Evolutionary conservation across 2,113 vertebrate species (phyloP), one percentile per base, ranked within the genome.

Genomic region (Oceanodroma tethys): DNA sequence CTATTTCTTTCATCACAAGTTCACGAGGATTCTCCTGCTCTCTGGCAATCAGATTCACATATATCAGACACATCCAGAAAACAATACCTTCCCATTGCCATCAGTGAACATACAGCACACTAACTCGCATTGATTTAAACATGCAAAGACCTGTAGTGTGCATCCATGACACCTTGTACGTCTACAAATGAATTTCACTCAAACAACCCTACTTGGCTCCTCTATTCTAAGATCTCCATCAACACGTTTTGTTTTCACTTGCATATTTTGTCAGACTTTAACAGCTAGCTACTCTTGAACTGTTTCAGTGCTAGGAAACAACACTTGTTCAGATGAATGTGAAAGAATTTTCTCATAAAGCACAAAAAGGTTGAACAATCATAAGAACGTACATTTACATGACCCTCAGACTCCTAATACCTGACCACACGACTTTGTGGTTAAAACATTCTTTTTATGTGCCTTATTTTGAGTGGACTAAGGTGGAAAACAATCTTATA

Each of bases 31-130:
- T 73, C 26, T 62, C 32, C 47, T 52, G 16, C 19, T 68, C 25
- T 60, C 82, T 82, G 53, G 47, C 30, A 75, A 58, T 71, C 50
- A 86, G 8, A 65, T 32, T 79, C 42, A 87, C 29, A 71, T 56
- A 48, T 73, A 82, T 40, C 16, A 84, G 34, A 65, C 11, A 59
- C 25, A 67, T 43, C 2, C 50, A 63, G 56, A 83, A 78, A 81
- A 50, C 25, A 45, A 4, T 38, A 73, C 56, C 9, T 6, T 75
- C 43, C 47, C 7, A 0, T 11, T 80, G 10, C 16, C 43, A 27
- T 38, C 32, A 29, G 2, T 43, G 55, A 78, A 34, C 5, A 40
- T 12, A 43, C 5, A 47, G 27, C 34, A 30, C 0, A 0, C 20
- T 38, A 90, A 34, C 16, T 55, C 65, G 27, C 32, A 27, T 25